phyloP scores from a whole-genome alignment of 64 coral and sea anemone genomes.

The Montipora sp. region DNA sequence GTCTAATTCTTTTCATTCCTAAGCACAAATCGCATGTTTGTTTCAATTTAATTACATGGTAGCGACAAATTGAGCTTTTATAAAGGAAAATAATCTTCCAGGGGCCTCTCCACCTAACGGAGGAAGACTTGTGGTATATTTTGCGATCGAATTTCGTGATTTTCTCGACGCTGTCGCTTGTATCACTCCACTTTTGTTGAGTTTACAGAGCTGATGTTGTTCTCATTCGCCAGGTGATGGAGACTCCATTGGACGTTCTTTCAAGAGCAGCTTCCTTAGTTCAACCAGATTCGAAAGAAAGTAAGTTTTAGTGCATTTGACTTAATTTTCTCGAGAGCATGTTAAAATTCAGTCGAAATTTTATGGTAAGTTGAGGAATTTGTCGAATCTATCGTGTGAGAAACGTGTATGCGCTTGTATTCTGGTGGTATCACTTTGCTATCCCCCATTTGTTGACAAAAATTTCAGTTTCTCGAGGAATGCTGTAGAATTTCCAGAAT shows the following conservation, averaged over 20 bases:
- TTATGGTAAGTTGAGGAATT: neutral
- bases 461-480: neutral
- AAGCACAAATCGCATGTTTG: constrained; percentile 76
- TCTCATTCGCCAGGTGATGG: constrained; percentile 51
- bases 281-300: constrained; percentile 60
- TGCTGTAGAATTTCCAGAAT: neutral
- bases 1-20: constrained; percentile 73
- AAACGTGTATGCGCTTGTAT: neutral
- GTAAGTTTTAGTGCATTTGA: constrained; percentile 65
- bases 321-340: neutral
- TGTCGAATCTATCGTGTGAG: neutral
- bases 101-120: neutral
- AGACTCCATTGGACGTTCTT: constrained; percentile 89
- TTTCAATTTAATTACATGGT: constrained; percentile 72
- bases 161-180: neutral
- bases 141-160: neutral
- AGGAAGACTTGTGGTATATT: constrained; percentile 20
- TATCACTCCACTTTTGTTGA: neutral
- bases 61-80: neutral
- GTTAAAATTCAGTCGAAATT: neutral
- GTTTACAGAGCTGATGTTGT: neutral
- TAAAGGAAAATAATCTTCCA: constrained; percentile 29
- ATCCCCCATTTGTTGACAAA: neutral
- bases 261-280: constrained; percentile 91
- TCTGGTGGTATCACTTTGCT: neutral